Evolutionary conservation across 2,113 vertebrate genomes (phyloP), one percentile per base, ranked within the genome.

Genomic region (Mola mola): DNA sequence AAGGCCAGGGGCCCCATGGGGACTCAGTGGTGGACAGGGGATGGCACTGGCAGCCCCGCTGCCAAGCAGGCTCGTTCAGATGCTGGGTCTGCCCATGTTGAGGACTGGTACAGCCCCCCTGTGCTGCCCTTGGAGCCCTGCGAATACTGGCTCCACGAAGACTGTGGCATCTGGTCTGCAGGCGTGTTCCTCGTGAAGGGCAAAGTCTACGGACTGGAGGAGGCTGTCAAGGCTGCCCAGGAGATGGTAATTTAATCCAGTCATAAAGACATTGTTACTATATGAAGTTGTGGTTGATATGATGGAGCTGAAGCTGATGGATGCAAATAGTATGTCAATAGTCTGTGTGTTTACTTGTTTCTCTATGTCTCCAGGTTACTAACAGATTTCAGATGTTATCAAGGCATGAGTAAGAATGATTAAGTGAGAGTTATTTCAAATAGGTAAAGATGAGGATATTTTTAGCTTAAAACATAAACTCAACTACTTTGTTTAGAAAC

Each of bases 141-240:
- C 9, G 93, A 94, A 66, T 89, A 88, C 72, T 94, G 93, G 93
- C 81, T 94, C 15, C 93, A 94, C 16, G 92, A 91, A 65, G 91
- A 94, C 85, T 94, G 93, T n/a, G 79, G 80, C 34, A 71, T 92
- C 70, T 94, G 93, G 93, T 87, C 90, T 0, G 72, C 91, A 8
- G 91, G 92, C 2, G 91, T 94, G 24, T 93, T 89, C 82, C 89
- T 94, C 1, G 91, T 94, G 9, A 90, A 84, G 81, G 92, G 92
- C 58, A 91, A 79, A 80, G 79, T 94, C 21, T 92, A 92, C 29
- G 93, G 93, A 1, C 84, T 94, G 61, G 91, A 92, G 72, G 89
- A 91, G 47, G 90, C 91, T 0, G 87, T 92, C 22, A 90, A 73
- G 78, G 69, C 80, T 28, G 91, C 90, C 10, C 89, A 90, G 52